Evolutionary conservation across 1,140 invertebrate species (phyloP), one percentile per base, ranked within the genome.

Genomic region (Drosophila littoralis): DNA sequence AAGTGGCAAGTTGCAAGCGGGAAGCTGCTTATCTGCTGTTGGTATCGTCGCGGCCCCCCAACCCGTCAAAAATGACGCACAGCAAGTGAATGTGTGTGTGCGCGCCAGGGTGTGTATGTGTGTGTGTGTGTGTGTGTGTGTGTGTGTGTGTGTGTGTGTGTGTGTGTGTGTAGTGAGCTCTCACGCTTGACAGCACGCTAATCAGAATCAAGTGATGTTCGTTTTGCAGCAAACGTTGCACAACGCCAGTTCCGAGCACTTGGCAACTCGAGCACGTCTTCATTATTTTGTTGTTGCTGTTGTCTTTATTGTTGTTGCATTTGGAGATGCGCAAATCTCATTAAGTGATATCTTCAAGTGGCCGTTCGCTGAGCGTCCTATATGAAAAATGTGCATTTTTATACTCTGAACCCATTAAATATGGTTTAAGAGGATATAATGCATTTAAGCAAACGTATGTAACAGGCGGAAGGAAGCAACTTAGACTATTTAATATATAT

Each of bases 341-440:
- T 89, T 89, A 89, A 89, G 84, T 89, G 84, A 89, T 89, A 89
- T 89, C 84, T 89, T 89, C 85, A 89, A 89, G 84, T 89, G 84
- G 67, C 84, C 84, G 85, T 89, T 89, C 81, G 85, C 77, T 81
- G 50, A 70, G 52, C 69, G 32, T 51, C 28, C 43, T 32, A 68
- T 89, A 86, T 86, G 84, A 83, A 70, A 88, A 77, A 88, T 88
- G 83, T 54, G 79, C 28, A 67, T 72, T 81, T 83, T 79, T 64
- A 43, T 77, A 63, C 38, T 7, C 10, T 51, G 57, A 13, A 15
- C 22, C 22, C 22, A 28, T 28, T 28, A 5, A 28, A 28, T 28
- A 28, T 5, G 4, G 4, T 28, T 28, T 5, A 28, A 28, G 4
- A 28, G 22, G 22, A 4, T 28, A 28, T 28, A 28, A 28, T 28